Conservation (phyloP, 2,888 invertebrate species). For the Acleris literana region DNA sequence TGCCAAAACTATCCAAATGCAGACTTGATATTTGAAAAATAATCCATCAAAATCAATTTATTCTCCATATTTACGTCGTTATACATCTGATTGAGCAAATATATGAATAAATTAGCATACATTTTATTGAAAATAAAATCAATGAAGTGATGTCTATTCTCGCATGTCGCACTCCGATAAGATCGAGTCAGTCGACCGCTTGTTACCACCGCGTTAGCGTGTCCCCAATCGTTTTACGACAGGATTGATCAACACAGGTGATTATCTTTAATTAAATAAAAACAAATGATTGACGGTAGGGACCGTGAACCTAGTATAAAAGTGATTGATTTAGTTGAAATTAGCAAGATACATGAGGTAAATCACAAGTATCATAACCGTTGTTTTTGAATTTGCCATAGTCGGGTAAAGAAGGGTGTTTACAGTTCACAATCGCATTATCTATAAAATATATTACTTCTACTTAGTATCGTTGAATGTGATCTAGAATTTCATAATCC, state of each 20-base stretch:
- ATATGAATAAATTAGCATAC: background rate
- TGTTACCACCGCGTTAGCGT: constrained; percentile 16
- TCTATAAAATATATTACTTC: too few relatives aligned
- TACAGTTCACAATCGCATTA: too few relatives aligned
- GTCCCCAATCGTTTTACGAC: constrained; percentile 6
- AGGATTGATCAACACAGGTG: constrained; percentile 1
- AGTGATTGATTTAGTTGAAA: background rate
- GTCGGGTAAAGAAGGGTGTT: too few relatives aligned
- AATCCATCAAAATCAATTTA: too few relatives aligned
- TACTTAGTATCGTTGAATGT: too few relatives aligned
- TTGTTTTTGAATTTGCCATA: too few relatives aligned
- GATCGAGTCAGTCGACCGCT: constrained; percentile 23
- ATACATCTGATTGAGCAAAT: background rate
- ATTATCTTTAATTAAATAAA: background rate
- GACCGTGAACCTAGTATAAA: background rate
- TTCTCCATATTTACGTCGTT: too few relatives aligned
- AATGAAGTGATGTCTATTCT: constrained; percentile 19
- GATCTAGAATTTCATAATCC: too few relatives aligned
- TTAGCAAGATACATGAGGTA: too few relatives aligned
- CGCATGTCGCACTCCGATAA: constrained; percentile 12
- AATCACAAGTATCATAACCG: too few relatives aligned
- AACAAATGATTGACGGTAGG: background rate
- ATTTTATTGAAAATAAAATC: constrained; percentile 4
- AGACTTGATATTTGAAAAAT: too few relatives aligned
- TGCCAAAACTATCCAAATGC: too few relatives aligned